These are phyloP conservation scores for Lanistes nyassanus DNA, from an alignment of 1,140 invertebrate species.

Conservation along the genomic window DNA sequence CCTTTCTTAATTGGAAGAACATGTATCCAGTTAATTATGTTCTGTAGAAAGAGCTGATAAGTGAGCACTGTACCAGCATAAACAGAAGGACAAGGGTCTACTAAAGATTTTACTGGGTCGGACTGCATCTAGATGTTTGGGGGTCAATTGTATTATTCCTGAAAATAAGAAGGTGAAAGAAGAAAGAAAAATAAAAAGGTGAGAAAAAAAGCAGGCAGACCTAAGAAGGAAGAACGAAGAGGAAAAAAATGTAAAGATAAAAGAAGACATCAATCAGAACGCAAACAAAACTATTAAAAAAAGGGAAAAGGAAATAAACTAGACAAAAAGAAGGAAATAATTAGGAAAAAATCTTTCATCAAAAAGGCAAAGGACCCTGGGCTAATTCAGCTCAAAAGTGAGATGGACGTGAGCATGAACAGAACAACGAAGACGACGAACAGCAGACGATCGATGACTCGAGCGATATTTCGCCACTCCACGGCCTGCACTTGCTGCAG, in stretches of 20 bases:
- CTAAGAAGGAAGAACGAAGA: neutral
- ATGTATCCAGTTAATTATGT: too few species aligned
- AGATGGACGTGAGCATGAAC: slow-evolving; percentile 23
- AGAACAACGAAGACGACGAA: slow-evolving; percentile 26
- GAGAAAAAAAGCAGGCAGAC: neutral
- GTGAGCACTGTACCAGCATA: too few species aligned
- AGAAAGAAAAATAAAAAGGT: neutral
- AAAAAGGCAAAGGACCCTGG: neutral
- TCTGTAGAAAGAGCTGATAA: too few species aligned
- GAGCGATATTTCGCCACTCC: slow-evolving; percentile 31
- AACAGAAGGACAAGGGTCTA: too few species aligned
- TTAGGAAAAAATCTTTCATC: neutral
- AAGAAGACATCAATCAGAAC: slow-evolving; percentile 4
- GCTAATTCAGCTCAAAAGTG: slow-evolving; percentile 17
- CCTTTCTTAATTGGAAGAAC: too few species aligned
- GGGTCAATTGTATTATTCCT: too few species aligned
- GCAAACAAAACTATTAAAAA: neutral
- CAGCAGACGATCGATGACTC: slow-evolving; percentile 25
- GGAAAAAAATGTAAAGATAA: neutral
- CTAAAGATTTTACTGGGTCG: too few species aligned
- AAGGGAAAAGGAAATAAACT: neutral
- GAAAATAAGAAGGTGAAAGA: neutral
- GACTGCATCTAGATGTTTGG: too few species aligned
- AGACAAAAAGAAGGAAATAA: neutral
- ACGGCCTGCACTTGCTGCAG: neutral